A percentile compares a stretch with the other conserved stretches of the same genome.
Evolutionary conservation across 2,113 vertebrate genomes (phyloP).

Genomic region (Hydrolagus affinis): DNA sequence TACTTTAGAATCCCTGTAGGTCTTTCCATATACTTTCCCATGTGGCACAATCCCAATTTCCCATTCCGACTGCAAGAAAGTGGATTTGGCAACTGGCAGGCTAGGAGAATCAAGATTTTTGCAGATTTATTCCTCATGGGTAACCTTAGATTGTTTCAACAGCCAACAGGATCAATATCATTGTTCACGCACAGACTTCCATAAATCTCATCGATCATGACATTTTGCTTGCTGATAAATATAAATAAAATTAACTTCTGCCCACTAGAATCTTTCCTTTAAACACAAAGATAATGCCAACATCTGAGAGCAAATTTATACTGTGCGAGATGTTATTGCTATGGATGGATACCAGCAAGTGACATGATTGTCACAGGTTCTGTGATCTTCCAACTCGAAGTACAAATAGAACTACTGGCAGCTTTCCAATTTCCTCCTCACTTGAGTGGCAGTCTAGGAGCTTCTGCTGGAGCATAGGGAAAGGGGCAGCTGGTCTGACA

Average conservation of each 20-base stretch:
- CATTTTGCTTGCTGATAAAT: neutral
- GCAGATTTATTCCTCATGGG: conserved; percentile 22
- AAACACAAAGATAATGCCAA: no score
- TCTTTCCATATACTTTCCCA: conserved; percentile 21
- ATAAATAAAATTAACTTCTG: neutral
- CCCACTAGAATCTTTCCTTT: neutral
- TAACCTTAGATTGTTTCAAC: conserved; percentile 1
- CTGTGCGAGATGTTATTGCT: neutral
- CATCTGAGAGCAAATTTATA: neutral
- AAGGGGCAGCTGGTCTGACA: conserved; percentile 21
- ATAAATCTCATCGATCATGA: neutral
- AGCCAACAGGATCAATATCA: conserved; percentile 1
- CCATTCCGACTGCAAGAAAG: neutral
- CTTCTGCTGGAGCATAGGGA: conserved; percentile 4
- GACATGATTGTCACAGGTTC: neutral
- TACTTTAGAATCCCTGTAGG: conserved; percentile 27
- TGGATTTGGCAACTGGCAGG: conserved; percentile 27
- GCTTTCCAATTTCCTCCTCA: neutral
- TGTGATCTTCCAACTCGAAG: neutral
- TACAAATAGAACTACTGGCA: neutral
- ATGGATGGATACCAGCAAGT: neutral
- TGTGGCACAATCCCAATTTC: conserved; percentile 13
- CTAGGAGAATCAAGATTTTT: conserved; percentile 23
- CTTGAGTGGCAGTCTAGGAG: neutral
- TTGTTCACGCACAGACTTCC: neutral